Evolutionary conservation across 2,797 vertebrate genomes (phyloP).

Genomic region (Myotis myotis): DNA sequence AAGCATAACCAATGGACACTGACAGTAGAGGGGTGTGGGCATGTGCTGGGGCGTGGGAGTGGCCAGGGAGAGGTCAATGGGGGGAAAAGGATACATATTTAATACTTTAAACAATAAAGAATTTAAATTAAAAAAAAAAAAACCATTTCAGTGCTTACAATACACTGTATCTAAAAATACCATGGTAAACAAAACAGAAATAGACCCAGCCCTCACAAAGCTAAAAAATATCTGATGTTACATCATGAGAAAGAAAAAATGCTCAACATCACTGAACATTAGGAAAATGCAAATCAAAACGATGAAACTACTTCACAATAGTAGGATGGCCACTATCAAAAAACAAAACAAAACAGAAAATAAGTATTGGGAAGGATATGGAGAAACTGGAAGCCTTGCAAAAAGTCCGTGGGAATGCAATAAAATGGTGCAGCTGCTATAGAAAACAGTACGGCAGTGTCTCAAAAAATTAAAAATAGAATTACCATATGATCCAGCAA

Average conservation of each 20-base stretch:
- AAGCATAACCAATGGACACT: too few species aligned
- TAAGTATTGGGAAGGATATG: neutral
- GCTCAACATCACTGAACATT: neutral
- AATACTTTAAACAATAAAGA: too few species aligned
- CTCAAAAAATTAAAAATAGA: slow-evolving; percentile 39
- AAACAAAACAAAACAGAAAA: neutral
- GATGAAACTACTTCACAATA: neutral
- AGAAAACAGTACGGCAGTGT: neutral
- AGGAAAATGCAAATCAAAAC: neutral
- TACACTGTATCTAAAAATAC: neutral
- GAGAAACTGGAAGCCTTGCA: neutral
- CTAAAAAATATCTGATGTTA: neutral
- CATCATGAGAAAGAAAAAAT: neutral
- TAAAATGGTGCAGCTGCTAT: neutral
- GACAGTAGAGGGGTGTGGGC: too few species aligned
- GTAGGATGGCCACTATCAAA: neutral
- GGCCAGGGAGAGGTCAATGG: too few species aligned
- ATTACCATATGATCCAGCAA: neutral
- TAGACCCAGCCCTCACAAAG: neutral
- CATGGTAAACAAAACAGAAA: neutral
- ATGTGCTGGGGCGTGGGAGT: too few species aligned
- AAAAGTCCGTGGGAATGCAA: neutral
- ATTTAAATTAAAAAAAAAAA: too few species aligned
- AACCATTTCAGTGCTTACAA: neutral
- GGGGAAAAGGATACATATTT: too few species aligned